These are phyloP conservation scores for Chinchilla lanigera DNA, from an alignment of 2,113 vertebrate species.

Conservation along the genomic window DNA sequence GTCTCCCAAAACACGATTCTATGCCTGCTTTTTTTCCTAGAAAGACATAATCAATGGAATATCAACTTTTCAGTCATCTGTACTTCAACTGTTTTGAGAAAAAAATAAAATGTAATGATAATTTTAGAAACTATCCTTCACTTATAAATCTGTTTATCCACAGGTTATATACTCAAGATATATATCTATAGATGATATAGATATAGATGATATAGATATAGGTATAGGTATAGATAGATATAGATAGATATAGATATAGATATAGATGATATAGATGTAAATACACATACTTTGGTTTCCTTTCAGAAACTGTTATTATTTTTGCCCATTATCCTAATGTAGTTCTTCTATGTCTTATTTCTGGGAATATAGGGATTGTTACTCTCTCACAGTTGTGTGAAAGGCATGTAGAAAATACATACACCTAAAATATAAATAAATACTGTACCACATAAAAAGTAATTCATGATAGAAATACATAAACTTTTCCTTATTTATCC, in stretches of 20 bases:
- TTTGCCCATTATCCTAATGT: neutral
- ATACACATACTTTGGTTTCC: neutral
- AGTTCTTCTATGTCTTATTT: neutral
- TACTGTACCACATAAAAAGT: neutral
- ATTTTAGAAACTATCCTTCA: neutral
- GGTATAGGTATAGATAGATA: too few relatives aligned
- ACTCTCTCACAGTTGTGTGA: neutral
- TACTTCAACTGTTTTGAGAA: neutral
- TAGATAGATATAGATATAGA: too few relatives aligned
- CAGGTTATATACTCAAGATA: neutral
- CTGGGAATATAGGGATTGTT: neutral
- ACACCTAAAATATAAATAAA: neutral
- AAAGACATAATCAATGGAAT: neutral
- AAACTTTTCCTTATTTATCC: neutral
- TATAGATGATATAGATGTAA: too few relatives aligned
- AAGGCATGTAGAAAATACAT: neutral
- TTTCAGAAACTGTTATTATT: neutral
- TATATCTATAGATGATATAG: neutral
- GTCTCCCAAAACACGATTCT: conserved; percentile 69
- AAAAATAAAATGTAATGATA: neutral
- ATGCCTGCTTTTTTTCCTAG: conserved; percentile 60
- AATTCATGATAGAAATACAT: neutral
- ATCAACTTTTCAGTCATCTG: neutral
- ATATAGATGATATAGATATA: too few relatives aligned
- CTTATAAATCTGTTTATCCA: neutral